These are phyloP conservation scores for Botia kubotai DNA, from an alignment of 2,797 vertebrate genomes.

Conservation along the genomic window DNA sequence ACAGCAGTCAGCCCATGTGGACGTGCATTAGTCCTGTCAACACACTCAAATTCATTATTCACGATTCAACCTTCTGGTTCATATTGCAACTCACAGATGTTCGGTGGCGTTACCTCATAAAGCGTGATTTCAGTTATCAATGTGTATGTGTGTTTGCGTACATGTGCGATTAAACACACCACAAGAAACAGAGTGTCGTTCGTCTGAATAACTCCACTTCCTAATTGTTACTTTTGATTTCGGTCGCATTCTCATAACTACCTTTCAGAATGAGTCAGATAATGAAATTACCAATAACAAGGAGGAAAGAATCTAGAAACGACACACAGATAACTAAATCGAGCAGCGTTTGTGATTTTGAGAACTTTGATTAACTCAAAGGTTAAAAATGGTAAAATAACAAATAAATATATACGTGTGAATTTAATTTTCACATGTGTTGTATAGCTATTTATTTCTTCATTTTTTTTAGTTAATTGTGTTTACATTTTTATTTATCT, in stretches of 20 bases:
- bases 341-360: not conserved
- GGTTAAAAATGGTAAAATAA: not conserved
- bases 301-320: conserved; percentile 67
- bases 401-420: too few species aligned
- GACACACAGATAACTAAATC: not conserved
- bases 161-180: not conserved
- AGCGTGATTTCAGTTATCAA: not conserved
- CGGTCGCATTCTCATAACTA: conserved; percentile 32
- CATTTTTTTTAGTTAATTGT: too few species aligned
- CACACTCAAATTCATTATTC: not conserved
- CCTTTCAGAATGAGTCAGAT: conserved; percentile 39
- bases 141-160: not conserved
- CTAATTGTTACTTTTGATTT: conserved; percentile 35
- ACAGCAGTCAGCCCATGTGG: not conserved
- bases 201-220: conserved; percentile 12
- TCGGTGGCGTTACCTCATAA: conserved; percentile 8
- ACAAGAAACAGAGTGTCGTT: conserved; percentile 10
- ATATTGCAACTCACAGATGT: not conserved
- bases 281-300: conserved; percentile 40
- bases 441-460: not conserved
- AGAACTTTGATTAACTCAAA: not conserved
- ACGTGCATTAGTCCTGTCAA: not conserved
- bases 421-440: too few species aligned
- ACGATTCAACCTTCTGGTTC: not conserved
- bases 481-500: too few species aligned